Evolutionary conservation across 2,113 vertebrate genomes (phyloP).

Genomic region (Nerophis ophidion): DNA sequence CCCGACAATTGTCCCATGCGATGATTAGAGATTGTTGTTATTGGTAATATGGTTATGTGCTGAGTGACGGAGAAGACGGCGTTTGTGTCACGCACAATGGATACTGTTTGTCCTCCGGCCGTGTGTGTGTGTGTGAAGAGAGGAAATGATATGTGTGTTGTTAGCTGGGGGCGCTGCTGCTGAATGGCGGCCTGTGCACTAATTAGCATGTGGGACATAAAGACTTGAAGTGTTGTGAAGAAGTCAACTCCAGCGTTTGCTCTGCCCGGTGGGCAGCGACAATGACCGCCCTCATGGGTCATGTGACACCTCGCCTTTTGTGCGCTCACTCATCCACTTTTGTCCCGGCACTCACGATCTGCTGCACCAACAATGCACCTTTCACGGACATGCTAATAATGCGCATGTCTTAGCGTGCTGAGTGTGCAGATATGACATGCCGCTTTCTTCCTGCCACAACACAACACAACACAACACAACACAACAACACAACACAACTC

Average conservation of each 20-base stretch:
- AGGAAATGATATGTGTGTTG: conserved; percentile 70
- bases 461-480: too few species aligned
- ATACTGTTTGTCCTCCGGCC: conserved; percentile 20
- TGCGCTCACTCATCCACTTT: conserved; percentile 15
- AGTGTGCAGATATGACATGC: too few species aligned
- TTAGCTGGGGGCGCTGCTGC: conserved; percentile 16
- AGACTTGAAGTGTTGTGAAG: conserved; percentile 78
- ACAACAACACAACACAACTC: too few species aligned
- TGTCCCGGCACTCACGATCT: conserved; percentile 10
- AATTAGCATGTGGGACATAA: conserved; percentile 80
- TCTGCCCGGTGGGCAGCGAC: conserved; percentile 82
- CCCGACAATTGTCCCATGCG: too few species aligned
- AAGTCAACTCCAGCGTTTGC: conserved; percentile 69
- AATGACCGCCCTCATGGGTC: conserved; percentile 87
- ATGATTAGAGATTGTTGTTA: too few species aligned
- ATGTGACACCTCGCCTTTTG: conserved; percentile 73
- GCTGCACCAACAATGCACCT: not conserved
- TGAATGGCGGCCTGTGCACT: conserved; percentile 88
- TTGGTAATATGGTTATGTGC: too few species aligned
- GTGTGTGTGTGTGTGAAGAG: conserved; percentile 42
- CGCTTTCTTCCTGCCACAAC: too few species aligned
- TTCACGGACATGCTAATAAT: too few species aligned
- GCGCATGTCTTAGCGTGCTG: too few species aligned
- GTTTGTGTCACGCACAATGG: conserved; percentile 82
- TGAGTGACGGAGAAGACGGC: conserved; percentile 27